phyloP scores from a whole-genome alignment of 2,888 invertebrate genomes.

The Drosophila meridiana region DNA sequence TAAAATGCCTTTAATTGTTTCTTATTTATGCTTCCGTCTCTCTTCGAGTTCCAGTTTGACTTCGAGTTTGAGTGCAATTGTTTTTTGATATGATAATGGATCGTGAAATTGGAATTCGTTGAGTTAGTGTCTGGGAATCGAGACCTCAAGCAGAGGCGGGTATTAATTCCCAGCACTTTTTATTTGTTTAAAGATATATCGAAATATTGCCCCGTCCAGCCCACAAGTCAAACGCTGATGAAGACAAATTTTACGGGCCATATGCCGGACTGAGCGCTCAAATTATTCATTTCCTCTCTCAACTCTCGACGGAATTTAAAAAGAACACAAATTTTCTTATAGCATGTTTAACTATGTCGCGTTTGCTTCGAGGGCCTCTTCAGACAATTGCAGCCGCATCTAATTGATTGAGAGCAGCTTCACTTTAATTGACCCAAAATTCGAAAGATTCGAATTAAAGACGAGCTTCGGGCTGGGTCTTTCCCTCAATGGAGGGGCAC shows the following conservation, averaged over 20 bases:
- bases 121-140: conserved; percentile 13
- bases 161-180: conserved; percentile 33
- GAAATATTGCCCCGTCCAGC: conserved; percentile 9
- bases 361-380: conserved; percentile 46
- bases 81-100: conserved; percentile 53
- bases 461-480: conserved; percentile 3
- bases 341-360: conserved; percentile 44
- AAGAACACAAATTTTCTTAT: conserved; percentile 33
- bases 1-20: conserved; percentile 77
- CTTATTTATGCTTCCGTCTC: conserved; percentile 73
- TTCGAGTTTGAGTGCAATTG: conserved; percentile 32
- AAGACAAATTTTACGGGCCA: conserved; percentile 65
- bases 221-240: conserved; percentile 58
- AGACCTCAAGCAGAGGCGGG: not conserved
- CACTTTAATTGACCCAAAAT: conserved; percentile 70
- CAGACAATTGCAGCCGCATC: conserved; percentile 66
- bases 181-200: not conserved
- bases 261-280: conserved; percentile 20
- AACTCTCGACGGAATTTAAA: conserved; percentile 45
- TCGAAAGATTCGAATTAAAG: conserved; percentile 58
- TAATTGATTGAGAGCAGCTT: conserved; percentile 76
- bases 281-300: conserved; percentile 74
- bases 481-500: conserved; percentile 2
- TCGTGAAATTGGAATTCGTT: conserved; percentile 48
- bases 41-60: conserved; percentile 11